phyloP scores from a whole-genome alignment of 2,888 invertebrate species.

The Eupithecia dodoneata region DNA sequence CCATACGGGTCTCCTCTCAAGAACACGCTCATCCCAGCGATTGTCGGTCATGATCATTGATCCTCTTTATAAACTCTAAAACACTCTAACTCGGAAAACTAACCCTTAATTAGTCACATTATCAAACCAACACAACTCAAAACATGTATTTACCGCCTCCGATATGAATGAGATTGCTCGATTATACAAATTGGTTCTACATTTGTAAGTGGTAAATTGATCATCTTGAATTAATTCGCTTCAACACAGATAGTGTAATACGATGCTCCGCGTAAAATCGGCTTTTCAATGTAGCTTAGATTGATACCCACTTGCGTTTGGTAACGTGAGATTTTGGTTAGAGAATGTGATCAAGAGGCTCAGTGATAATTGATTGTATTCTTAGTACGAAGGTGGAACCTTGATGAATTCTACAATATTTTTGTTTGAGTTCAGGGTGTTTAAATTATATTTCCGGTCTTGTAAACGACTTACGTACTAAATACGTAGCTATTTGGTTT shows the following conservation, averaged over 20 bases:
- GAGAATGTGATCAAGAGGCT: not conserved
- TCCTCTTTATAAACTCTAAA: not conserved
- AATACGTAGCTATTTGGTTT: too few species aligned
- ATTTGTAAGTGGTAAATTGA: slow-evolving; percentile 5
- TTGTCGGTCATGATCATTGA: not conserved
- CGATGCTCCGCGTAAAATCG: not conserved
- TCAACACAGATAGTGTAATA: not conserved
- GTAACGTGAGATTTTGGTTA: not conserved
- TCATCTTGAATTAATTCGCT: not conserved
- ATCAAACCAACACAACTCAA: not conserved
- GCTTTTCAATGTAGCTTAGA: not conserved
- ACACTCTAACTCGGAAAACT: not conserved
- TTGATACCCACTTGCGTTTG: slow-evolving; percentile 2
- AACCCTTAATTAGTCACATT: not conserved
- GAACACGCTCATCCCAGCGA: not conserved
- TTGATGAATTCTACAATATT: not conserved
- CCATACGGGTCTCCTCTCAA: not conserved
- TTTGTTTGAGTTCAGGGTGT: not conserved
- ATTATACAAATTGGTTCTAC: not conserved
- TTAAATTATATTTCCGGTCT: not conserved
- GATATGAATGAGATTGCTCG: not conserved
- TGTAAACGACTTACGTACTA: not conserved
- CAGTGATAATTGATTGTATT: not conserved
- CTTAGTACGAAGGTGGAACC: not conserved
- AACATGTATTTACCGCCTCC: not conserved